Evolutionary conservation across 1,140 invertebrate genomes (phyloP).

Genomic region (Caenorhabditis tropicalis): DNA sequence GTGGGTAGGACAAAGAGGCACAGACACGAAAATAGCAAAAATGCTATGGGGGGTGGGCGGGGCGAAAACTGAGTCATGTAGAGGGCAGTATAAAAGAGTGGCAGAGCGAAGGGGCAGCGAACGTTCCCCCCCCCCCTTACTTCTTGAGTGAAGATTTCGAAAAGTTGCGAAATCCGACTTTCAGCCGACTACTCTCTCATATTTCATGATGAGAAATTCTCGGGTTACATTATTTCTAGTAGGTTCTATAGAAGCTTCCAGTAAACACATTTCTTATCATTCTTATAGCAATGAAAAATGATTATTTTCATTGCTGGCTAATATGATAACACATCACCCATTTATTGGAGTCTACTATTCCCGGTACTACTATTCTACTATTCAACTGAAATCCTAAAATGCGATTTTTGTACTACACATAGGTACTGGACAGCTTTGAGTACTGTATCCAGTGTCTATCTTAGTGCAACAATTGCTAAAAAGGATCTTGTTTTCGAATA

Average conservation of each 20-base stretch:
- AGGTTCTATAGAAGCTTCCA: too few relatives aligned
- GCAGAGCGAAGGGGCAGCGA: neutral
- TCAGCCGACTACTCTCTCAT: neutral
- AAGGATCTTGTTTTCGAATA: neutral
- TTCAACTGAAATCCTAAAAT: neutral
- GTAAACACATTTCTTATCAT: too few relatives aligned
- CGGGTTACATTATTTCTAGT: neutral
- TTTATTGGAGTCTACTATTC: neutral
- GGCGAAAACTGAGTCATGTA: slow-evolving; percentile 2
- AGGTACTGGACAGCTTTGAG: neutral
- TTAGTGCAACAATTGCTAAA: slow-evolving; percentile 13
- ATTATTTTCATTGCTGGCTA: neutral
- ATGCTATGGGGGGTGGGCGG: neutral
- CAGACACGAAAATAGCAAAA: neutral
- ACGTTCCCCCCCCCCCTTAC: slow-evolving; percentile 18
- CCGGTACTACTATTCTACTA: neutral
- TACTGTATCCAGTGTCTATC: neutral
- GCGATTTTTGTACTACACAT: slow-evolving; percentile 37
- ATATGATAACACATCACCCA: too few relatives aligned
- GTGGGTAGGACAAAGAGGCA: neutral
- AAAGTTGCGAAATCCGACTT: slow-evolving; percentile 16
- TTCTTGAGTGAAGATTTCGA: neutral
- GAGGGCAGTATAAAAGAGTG: slow-evolving; percentile 30
- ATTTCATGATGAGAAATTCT: slow-evolving; percentile 26
- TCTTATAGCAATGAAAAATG: too few relatives aligned